Conservation (phyloP, 2,113 vertebrate genomes). For the Sphaerodactylus townsendi region DNA sequence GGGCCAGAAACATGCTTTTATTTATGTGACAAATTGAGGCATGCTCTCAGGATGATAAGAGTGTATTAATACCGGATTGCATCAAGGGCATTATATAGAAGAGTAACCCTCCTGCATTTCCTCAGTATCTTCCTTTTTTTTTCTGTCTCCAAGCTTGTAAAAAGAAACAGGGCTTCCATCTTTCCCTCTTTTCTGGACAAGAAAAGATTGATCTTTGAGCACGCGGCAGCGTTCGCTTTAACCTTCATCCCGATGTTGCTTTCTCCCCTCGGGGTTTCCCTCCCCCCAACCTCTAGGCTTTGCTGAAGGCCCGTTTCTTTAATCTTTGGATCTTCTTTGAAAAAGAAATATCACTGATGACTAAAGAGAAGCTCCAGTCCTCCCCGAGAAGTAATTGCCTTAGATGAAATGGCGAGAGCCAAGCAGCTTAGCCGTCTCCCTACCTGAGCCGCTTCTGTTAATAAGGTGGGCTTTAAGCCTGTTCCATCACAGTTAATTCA, state of each 20-base stretch:
- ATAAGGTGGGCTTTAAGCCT: constrained; percentile 59
- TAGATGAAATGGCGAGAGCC: constrained; percentile 80
- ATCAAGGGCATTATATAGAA: background rate
- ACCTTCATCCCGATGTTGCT: background rate
- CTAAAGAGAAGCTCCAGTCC: constrained; percentile 47
- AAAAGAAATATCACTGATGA: constrained; percentile 50
- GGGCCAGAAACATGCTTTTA: background rate
- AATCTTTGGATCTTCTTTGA: constrained; percentile 64
- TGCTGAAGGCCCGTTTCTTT: background rate
- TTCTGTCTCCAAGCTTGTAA: background rate
- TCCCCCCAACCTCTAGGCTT: background rate
- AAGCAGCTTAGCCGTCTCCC: constrained; percentile 75
- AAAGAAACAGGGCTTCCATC: background rate
- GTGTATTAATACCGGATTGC: background rate
- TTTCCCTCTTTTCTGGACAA: background rate
- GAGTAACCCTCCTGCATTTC: background rate
- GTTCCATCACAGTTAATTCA: constrained; percentile 76
- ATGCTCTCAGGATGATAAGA: no score
- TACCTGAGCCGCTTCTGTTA: constrained; percentile 50
- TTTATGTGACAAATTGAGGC: background rate
- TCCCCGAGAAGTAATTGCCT: constrained; percentile 40
- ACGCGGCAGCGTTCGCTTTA: background rate
- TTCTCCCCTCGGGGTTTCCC: background rate
- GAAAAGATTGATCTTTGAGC: background rate
- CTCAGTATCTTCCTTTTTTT: fast-evolving